Evolutionary conservation across 2,888 invertebrate species (phyloP).

Genomic region (Thalpophila matura): DNA sequence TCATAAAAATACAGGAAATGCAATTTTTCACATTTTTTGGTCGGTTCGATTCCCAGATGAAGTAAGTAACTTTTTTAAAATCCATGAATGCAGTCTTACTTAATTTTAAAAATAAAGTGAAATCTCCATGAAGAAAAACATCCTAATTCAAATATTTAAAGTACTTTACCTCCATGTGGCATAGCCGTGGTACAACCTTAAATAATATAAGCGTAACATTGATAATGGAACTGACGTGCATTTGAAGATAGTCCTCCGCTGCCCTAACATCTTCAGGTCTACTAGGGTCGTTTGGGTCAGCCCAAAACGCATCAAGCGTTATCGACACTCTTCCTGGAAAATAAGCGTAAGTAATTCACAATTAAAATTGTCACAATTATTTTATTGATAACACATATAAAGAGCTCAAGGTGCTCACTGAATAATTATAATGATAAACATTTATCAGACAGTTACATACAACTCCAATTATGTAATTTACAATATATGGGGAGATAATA

Average conservation of each 20-base stretch:
- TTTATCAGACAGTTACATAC: constrained; percentile 12
- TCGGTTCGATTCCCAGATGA: too few species aligned
- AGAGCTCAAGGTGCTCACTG: constrained; percentile 12
- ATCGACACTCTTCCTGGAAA: constrained; percentile 91
- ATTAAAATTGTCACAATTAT: not conserved
- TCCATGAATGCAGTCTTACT: too few species aligned
- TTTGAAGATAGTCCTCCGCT: constrained; percentile 89
- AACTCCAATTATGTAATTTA: constrained; percentile 38
- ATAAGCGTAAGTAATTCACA: not conserved
- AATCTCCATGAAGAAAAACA: too few species aligned
- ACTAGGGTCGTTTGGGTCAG: constrained; percentile 86
- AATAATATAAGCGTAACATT: not conserved
- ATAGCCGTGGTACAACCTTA: too few species aligned
- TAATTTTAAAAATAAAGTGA: too few species aligned
- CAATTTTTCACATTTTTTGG: too few species aligned
- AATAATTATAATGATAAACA: constrained; percentile 17
- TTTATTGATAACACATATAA: not conserved
- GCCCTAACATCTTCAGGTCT: constrained; percentile 87
- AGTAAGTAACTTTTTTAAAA: too few species aligned
- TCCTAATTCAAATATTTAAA: too few species aligned
- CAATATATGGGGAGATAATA: constrained; percentile 24
- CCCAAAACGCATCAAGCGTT: constrained; percentile 89
- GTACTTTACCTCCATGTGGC: too few species aligned
- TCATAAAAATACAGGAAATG: too few species aligned
- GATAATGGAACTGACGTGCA: constrained; percentile 83